Evolutionary conservation across 2,888 invertebrate genomes (phyloP), one percentile per base, ranked within the genome.

Genomic region (Diploptera punctata): DNA sequence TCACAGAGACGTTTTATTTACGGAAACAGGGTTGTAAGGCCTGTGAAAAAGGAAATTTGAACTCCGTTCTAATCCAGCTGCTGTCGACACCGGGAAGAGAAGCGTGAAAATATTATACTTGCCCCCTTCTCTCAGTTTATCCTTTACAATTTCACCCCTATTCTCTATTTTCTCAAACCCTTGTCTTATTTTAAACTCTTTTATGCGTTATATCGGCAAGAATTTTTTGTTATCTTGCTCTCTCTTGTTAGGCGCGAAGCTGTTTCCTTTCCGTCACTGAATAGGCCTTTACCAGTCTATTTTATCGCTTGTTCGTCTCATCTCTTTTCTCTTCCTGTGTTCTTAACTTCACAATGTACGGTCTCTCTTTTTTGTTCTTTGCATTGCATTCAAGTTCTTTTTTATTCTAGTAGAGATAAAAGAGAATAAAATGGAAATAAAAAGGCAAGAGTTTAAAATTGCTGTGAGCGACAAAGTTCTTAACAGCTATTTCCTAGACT

Each of bases 31-130:
- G 7, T 29, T 13, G 16, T 13, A 16, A 57, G n/a, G 52, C 38
- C 31, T 54, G 67, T 54, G 65, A 54, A 67, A 71, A 54, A 65
- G 71, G 67, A 67, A 71, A 71, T 71, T 71, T 71, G 71, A 71
- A 67, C 65, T 71, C 33, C 33, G 54, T 24, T 54, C 52, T 67
- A 71, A 67, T 67, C 71, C 44, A 19, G 43, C 47, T 24, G 54
- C 26, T 54, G 26, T 26, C 7, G 26, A 33, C 33, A 33, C 10
- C 33, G 33, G 29, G 29, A 54, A 57, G 26, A 57, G 1, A 29
- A 57, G 65, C 16, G 43, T 24, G 65, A 29, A 3, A n/a, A 47
- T 47, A 47, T 47, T 47, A 44, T 7, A 54, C 13, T 52, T 21
- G 26, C 67, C 49, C 33, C 31, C 68, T 16, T 52, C 52, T n/a